phyloP scores from a whole-genome alignment of 2,113 vertebrate species.

The Corvus hawaiiensis region DNA sequence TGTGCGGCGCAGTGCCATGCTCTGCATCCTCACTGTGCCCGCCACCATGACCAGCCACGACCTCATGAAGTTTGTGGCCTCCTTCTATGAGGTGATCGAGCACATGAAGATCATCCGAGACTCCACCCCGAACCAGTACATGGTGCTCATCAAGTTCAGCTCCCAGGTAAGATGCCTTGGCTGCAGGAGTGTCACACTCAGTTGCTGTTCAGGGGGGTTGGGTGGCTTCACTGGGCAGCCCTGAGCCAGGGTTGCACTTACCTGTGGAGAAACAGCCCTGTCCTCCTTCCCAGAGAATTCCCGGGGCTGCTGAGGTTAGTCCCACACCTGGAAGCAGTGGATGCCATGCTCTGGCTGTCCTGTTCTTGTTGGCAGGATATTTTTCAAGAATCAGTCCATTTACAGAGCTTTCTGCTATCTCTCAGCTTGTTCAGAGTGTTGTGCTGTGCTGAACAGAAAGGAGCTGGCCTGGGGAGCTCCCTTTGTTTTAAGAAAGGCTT shows the following conservation, averaged over 20 bases:
- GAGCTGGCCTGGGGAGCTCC: not conserved
- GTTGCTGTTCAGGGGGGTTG: not conserved
- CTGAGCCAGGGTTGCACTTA: not conserved
- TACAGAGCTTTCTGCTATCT: not conserved
- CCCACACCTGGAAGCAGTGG: not conserved
- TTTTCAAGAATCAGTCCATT: not conserved
- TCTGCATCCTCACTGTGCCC: slow-evolving; percentile 93
- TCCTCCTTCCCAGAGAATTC: not conserved
- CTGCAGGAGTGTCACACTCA: not conserved
- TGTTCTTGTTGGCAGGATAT: not conserved
- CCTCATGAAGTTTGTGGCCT: slow-evolving; percentile 98
- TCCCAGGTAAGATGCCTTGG: slow-evolving; percentile 73
- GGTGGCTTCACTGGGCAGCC: not conserved
- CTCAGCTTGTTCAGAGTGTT: fast-evolving
- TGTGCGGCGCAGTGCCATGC: slow-evolving; percentile 90
- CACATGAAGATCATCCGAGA: slow-evolving; percentile 99
- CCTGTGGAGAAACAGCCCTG: not conserved
- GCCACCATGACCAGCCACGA: slow-evolving; percentile 97
- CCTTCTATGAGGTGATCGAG: slow-evolving; percentile 94
- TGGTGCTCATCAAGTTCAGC: slow-evolving; percentile 95
- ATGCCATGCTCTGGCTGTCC: not conserved
- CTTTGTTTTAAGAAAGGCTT: not conserved
- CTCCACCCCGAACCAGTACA: slow-evolving; percentile 97
- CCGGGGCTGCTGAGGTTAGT: not conserved
- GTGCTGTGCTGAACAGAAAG: not conserved